Percentiles rank a stretch among this genome's conserved stretches.
phyloP scores from a whole-genome alignment of 2,888 invertebrate species.

The Tinea pellionella region DNA sequence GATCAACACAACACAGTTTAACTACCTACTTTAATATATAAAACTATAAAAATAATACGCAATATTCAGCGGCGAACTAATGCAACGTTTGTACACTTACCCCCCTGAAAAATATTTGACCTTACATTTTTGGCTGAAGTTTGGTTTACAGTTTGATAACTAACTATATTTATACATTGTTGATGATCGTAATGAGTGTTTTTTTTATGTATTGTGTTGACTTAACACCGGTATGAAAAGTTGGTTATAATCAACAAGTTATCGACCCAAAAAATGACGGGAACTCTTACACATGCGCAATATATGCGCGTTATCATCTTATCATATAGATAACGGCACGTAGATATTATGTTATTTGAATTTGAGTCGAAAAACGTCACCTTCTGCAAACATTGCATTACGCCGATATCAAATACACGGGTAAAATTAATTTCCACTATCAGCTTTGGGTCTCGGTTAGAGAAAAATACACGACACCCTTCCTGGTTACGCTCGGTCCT shows the following conservation, averaged over 20 bases:
- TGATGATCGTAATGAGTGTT: too few species aligned
- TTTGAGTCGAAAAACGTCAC: slow-evolving; percentile 10
- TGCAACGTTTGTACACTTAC: neutral
- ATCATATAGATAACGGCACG: slow-evolving; percentile 5
- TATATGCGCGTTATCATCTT: slow-evolving; percentile 1
- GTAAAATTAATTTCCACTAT: neutral
- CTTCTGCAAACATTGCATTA: slow-evolving; percentile 12
- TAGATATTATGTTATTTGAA: slow-evolving; percentile 9
- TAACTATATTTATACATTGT: too few species aligned
- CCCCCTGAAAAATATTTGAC: neutral
- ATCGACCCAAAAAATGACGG: slow-evolving; percentile 12
- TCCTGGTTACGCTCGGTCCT: neutral
- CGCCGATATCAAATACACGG: slow-evolving; percentile 1
- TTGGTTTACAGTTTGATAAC: too few species aligned
- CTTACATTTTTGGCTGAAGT: too few species aligned
- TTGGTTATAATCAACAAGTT: slow-evolving; percentile 4
- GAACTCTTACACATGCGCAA: neutral
- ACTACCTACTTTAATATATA: slow-evolving; percentile 12
- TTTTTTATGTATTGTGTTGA: neutral
- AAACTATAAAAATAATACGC: neutral
- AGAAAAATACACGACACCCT: too few species aligned
- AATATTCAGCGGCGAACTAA: neutral
- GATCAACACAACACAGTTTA: slow-evolving; percentile 34
- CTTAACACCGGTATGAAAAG: neutral
- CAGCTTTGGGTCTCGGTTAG: neutral